Evolutionary conservation across 1,140 invertebrate species (phyloP).

Genomic region (Drosophila takahashii): DNA sequence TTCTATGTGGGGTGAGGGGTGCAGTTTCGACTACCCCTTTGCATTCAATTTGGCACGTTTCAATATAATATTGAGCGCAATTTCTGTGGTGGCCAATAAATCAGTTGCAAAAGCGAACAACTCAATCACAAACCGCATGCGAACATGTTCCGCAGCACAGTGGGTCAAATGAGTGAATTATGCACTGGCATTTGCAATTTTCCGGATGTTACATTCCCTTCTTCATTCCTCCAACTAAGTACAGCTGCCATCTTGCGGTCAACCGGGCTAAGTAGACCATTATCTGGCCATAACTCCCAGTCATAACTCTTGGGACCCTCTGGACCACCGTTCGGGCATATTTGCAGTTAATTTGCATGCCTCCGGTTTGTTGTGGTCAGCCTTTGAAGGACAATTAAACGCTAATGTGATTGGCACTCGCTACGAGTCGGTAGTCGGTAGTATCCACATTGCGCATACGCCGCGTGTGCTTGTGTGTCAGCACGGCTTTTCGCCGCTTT

Average conservation of each 20-base stretch:
- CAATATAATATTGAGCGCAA: slow-evolving; percentile 51
- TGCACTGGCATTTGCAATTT: neutral
- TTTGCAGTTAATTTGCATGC: slow-evolving; percentile 50
- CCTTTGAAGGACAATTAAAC: slow-evolving; percentile 43
- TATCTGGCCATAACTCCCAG: slow-evolving; percentile 17
- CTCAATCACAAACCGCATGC: slow-evolving; percentile 43
- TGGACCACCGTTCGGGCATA: slow-evolving; percentile 23
- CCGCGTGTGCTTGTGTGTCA: neutral
- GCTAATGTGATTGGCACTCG: slow-evolving; percentile 46
- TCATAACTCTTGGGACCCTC: too few species aligned
- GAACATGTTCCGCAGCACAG: slow-evolving; percentile 2
- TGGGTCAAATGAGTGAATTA: slow-evolving; percentile 20
- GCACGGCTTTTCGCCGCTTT: neutral
- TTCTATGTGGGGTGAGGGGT: neutral
- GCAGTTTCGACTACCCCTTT: neutral
- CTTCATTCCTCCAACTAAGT: neutral
- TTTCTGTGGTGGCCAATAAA: slow-evolving; percentile 61
- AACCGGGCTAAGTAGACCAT: slow-evolving; percentile 7
- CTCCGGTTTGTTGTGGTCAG: slow-evolving; percentile 39
- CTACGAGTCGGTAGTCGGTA: neutral
- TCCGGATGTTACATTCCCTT: slow-evolving; percentile 5
- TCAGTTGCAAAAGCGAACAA: slow-evolving; percentile 50
- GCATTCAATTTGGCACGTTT: slow-evolving; percentile 59
- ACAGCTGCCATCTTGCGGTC: slow-evolving; percentile 21
- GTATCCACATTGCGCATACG: slow-evolving; percentile 11